Percentiles rank a stretch among this genome's conserved stretches.
Evolutionary conservation across 2,113 vertebrate species (phyloP).

Genomic region (Brachirus orientalis): DNA sequence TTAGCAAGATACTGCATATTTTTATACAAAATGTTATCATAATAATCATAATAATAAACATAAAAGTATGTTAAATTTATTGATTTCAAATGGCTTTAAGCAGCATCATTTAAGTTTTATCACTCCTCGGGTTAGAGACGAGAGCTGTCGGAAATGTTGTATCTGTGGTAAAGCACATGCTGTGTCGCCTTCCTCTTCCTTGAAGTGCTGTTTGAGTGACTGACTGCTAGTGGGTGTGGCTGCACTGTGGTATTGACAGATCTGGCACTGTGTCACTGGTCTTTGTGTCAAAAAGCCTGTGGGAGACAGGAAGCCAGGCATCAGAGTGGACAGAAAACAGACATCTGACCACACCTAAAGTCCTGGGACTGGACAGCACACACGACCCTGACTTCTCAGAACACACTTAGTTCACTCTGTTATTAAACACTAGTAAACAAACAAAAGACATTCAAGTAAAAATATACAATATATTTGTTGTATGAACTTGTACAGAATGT

Average conservation of each 20-base stretch:
- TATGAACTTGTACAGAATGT: conserved; percentile 79
- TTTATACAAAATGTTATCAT: not conserved
- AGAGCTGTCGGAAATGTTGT: conserved; percentile 40
- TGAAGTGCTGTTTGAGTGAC: conserved; percentile 22
- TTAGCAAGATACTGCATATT: too few relatives aligned
- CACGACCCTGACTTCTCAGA: not conserved
- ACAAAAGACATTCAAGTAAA: conserved; percentile 68
- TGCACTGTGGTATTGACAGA: conserved; percentile 62
- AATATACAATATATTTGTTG: conserved; percentile 82
- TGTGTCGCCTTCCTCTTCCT: conserved; percentile 68
- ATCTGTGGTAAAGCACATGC: conserved; percentile 40
- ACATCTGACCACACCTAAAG: conserved; percentile 63
- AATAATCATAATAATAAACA: not conserved
- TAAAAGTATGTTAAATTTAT: not conserved
- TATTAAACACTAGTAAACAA: conserved; percentile 22
- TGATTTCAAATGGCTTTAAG: not conserved
- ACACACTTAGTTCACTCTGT: not conserved
- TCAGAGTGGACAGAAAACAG: conserved; percentile 52
- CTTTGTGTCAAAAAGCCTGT: conserved; percentile 56
- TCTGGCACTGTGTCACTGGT: conserved; percentile 59
- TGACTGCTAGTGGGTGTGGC: conserved; percentile 61
- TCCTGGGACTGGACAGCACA: conserved; percentile 8
- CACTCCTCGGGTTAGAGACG: too few relatives aligned
- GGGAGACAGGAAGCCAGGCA: conserved; percentile 68
- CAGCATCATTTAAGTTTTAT: too few relatives aligned